Evolutionary conservation across 2,113 vertebrate genomes (phyloP).

Genomic region (Amphiprion percula): DNA sequence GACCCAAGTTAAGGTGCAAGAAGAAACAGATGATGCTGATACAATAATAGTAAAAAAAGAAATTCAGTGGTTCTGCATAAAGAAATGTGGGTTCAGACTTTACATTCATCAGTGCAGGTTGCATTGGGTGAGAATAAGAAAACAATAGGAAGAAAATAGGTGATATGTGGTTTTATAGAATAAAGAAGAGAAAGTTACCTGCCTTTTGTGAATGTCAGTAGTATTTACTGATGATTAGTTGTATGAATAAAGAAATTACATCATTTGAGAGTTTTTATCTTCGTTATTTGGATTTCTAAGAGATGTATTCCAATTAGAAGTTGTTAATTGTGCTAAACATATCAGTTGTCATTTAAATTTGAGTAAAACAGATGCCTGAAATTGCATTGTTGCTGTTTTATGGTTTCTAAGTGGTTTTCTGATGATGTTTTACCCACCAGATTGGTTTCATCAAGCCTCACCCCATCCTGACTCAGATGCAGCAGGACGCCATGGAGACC

Average conservation of each 20-base stretch:
- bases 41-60: too few species aligned
- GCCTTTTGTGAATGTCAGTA: background rate
- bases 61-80: too few species aligned
- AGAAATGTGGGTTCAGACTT: too few species aligned
- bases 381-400: background rate
- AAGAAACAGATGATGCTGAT: too few species aligned
- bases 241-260: background rate
- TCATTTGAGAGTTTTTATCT: background rate
- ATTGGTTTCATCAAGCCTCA: slow-evolving; percentile 95
- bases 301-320: background rate
- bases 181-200: background rate
- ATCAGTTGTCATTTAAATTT: too few species aligned
- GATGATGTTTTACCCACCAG: slow-evolving; percentile 73
- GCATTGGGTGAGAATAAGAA: too few species aligned
- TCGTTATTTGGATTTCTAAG: background rate
- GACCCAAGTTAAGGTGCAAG: too few species aligned
- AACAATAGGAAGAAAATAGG: too few species aligned
- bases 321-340: background rate
- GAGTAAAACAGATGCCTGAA: background rate
- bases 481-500: slow-evolving; percentile 85
- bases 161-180: too few species aligned
- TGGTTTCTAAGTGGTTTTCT: background rate
- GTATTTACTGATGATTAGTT: background rate
- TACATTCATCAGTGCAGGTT: too few species aligned
- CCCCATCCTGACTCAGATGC: slow-evolving; percentile 88